Conservation (phyloP, 2,797 vertebrate genomes). For the Gambusia yucatana region DNA sequence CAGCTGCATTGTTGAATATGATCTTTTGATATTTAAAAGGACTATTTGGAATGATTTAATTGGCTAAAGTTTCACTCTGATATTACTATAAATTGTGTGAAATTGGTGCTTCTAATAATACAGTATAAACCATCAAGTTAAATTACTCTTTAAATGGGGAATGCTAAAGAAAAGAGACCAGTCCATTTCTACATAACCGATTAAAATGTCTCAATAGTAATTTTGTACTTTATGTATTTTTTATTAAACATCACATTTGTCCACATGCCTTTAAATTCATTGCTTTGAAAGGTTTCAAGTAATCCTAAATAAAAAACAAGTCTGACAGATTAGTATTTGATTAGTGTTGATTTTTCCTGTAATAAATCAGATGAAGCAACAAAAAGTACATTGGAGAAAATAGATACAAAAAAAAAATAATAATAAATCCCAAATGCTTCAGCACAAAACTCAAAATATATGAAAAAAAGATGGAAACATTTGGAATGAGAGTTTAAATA, state of each 20-base stretch:
- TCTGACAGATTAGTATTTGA: background rate
- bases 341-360: background rate
- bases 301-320: background rate
- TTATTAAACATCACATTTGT: background rate
- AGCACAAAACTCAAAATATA: background rate
- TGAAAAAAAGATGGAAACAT: slow-evolving; percentile 11
- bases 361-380: slow-evolving; percentile 9
- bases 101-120: too few relatives aligned
- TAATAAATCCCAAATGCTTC: slow-evolving; percentile 3
- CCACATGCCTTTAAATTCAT: slow-evolving; percentile 9
- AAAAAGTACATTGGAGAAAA: background rate
- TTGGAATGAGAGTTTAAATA: background rate
- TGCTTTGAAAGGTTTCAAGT: slow-evolving; percentile 3
- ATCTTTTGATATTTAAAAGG: background rate
- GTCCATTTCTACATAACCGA: background rate
- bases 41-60: too few relatives aligned
- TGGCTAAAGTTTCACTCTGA: background rate
- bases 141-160: background rate
- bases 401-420: background rate
- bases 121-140: too few relatives aligned
- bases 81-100: background rate
- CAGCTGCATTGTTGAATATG: background rate
- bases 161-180: background rate
- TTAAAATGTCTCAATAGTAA: background rate
- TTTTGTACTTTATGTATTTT: slow-evolving; percentile 11